Conservation (phyloP, 2,888 invertebrate genomes). For the Leptopilina syphax region DNA sequence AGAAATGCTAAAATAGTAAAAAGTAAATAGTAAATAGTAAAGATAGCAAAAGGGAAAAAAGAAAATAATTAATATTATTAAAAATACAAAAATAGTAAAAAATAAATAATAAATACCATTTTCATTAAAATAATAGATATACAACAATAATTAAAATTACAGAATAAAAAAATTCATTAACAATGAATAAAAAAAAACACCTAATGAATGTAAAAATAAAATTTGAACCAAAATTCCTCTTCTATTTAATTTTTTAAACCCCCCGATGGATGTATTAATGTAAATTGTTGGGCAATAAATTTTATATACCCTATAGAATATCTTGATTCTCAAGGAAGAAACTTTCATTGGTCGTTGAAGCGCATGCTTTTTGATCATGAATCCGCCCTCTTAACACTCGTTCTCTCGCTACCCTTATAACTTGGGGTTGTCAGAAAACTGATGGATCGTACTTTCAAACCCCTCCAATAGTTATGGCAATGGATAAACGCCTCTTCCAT, state of each 20-base stretch:
- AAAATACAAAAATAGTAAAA: too few relatives aligned
- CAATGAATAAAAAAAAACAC: too few relatives aligned
- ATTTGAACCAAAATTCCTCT: too few relatives aligned
- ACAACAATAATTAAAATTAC: too few relatives aligned
- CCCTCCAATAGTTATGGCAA: slow-evolving; percentile 53
- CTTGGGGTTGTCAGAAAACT: slow-evolving; percentile 62
- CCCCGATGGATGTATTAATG: background rate
- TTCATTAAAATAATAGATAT: too few relatives aligned
- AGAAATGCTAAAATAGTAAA: too few relatives aligned
- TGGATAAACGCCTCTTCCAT: slow-evolving; percentile 65
- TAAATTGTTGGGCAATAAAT: slow-evolving; percentile 2
- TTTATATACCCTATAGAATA: background rate
- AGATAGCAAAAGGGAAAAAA: too few relatives aligned
- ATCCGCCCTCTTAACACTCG: slow-evolving; percentile 48
- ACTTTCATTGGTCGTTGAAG: slow-evolving; percentile 50
- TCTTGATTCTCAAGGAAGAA: slow-evolving; percentile 15
- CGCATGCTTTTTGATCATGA: slow-evolving; percentile 52
- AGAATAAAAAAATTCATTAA: too few relatives aligned
- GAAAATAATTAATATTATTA: too few relatives aligned
- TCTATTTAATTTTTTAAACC: background rate
- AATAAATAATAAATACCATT: too few relatives aligned
- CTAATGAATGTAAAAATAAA: too few relatives aligned
- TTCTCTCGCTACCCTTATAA: slow-evolving; percentile 27
- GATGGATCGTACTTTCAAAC: slow-evolving; percentile 64
- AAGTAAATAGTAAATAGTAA: too few relatives aligned